Evolutionary conservation across 1,140 invertebrate species (phyloP).

Genomic region (Drosophila oshimai): DNA sequence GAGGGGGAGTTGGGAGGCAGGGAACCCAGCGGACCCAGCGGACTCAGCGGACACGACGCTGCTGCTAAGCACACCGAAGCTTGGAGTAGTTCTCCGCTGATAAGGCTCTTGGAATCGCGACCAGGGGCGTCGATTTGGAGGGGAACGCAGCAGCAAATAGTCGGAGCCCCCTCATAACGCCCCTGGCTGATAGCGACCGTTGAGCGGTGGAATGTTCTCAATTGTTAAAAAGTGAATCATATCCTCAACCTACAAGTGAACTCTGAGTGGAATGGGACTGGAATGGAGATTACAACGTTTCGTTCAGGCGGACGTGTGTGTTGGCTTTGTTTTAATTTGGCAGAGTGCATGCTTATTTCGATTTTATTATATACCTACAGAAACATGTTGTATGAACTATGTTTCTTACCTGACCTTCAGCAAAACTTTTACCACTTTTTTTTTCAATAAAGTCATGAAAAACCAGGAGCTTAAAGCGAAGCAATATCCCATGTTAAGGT

Average conservation of each 20-base stretch:
- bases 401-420: neutral
- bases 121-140: neutral
- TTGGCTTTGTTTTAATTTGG: neutral
- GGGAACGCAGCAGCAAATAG: neutral
- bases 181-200: constrained; percentile 8
- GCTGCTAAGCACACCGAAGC: constrained; percentile 20
- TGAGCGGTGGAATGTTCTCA: constrained; percentile 60
- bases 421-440: too few relatives aligned
- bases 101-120: constrained; percentile 1
- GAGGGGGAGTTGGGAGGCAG: neutral
- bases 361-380: neutral
- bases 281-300: constrained; percentile 68
- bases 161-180: neutral
- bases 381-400: neutral
- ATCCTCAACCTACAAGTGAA: constrained; percentile 77
- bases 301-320: constrained; percentile 12
- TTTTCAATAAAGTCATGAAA: too few relatives aligned
- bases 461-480: too few relatives aligned
- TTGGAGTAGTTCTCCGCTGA: constrained; percentile 23
- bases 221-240: constrained; percentile 78
- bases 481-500: too few relatives aligned
- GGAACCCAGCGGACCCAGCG: neutral
- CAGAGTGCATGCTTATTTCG: neutral
- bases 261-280: constrained; percentile 53
- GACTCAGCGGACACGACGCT: neutral